A percentile compares a stretch with the other conserved stretches of the same genome.
These are phyloP conservation scores for Cichladusa arquata DNA, from an alignment of 2,113 vertebrate species.

Conservation along the genomic window DNA sequence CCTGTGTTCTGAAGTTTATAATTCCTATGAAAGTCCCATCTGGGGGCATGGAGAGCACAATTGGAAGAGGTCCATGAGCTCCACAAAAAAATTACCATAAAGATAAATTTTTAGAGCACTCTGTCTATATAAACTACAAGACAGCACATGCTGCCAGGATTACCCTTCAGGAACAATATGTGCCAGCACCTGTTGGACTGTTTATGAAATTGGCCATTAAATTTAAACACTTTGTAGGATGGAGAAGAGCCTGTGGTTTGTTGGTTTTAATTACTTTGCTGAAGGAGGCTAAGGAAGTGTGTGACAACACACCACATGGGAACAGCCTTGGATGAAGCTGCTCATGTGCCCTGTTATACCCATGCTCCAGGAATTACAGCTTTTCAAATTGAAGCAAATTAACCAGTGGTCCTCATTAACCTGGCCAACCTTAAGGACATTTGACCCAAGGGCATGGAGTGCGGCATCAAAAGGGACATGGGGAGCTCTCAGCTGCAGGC, in stretches of 20 bases:
- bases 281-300: not conserved
- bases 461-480: not conserved
- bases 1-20: not conserved
- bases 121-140: not conserved
- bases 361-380: fast-evolving
- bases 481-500: not conserved
- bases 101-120: not conserved
- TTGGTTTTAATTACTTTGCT: not conserved
- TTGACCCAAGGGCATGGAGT: not conserved
- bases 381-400: not conserved
- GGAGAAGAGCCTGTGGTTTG: not conserved
- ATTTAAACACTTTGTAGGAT: not conserved
- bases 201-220: not conserved
- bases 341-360: fast-evolving
- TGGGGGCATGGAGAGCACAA: not conserved
- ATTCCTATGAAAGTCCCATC: not conserved
- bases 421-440: slow-evolving; percentile 13
- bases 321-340: not conserved
- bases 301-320: not conserved
- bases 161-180: not conserved
- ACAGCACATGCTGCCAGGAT: not conserved
- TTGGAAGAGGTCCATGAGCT: not conserved
- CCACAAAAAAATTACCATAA: not conserved
- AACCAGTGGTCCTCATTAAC: fast-evolving
- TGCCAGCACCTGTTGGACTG: not conserved